Percentiles rank a stretch among this genome's conserved stretches.
These are phyloP conservation scores for Pungitius pungitius DNA, from an alignment of 2,113 vertebrate genomes.

Conservation along the genomic window DNA sequence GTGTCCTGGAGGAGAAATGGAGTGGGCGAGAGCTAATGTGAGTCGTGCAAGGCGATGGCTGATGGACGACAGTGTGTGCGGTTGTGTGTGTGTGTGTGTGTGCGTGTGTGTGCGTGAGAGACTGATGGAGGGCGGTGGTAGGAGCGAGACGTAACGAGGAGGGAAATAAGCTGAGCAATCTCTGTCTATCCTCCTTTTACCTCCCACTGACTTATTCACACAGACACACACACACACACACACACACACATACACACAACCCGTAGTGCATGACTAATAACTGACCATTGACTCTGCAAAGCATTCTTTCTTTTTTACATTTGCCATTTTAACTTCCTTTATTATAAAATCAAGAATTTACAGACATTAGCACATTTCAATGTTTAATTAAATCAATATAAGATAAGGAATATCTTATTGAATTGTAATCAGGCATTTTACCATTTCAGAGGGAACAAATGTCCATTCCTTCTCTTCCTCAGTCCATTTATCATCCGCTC, in stretches of 20 bases:
- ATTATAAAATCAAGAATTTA: not conserved
- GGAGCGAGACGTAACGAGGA: conserved; percentile 60
- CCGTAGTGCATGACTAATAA: not conserved
- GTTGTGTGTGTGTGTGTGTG: not conserved
- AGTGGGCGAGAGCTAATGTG: conserved; percentile 35
- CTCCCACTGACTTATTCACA: conserved; percentile 38
- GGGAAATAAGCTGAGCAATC: conserved; percentile 72
- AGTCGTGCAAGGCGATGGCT: conserved; percentile 25
- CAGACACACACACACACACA: conserved; percentile 3
- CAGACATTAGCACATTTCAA: not conserved
- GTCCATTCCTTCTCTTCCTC: not conserved
- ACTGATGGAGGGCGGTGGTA: conserved; percentile 53
- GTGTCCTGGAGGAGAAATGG: conserved; percentile 50
- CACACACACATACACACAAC: conserved; percentile 9
- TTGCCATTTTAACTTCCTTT: not conserved
- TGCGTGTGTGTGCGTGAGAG: not conserved
- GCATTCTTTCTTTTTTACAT: not conserved
- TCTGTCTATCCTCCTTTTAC: conserved; percentile 58
- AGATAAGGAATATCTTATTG: not conserved
- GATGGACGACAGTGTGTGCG: conserved; percentile 22
- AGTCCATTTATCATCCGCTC: conserved; percentile 13
- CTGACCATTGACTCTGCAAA: not conserved
- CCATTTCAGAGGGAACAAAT: not conserved
- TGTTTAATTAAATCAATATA: conserved; percentile 26
- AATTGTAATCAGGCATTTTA: conserved; percentile 14